Percentiles rank a stretch among this genome's conserved stretches.
Conservation (phyloP, 2,113 vertebrate species). For the Corythornis vintsioides region DNA sequence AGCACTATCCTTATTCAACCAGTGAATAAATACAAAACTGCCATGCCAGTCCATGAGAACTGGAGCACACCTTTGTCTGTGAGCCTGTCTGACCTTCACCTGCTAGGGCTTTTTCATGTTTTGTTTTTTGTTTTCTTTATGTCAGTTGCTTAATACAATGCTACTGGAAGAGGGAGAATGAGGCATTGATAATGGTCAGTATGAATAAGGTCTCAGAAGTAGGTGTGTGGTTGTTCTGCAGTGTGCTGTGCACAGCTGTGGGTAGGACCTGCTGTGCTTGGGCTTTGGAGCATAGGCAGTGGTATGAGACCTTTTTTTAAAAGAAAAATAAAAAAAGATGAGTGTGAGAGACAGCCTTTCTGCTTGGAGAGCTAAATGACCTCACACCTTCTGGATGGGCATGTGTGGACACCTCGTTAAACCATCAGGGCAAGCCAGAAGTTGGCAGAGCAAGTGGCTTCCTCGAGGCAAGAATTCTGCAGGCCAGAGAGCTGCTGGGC, state of each 20-base stretch:
- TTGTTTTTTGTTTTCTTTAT: background rate
- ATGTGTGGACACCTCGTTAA: background rate
- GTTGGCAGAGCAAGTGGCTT: background rate
- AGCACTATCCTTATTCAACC: background rate
- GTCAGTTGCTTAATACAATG: background rate
- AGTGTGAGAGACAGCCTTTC: background rate
- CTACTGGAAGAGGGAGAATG: background rate
- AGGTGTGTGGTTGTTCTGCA: background rate
- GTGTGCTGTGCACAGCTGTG: rapidly evolving
- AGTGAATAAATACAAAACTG: background rate
- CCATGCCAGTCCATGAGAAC: background rate
- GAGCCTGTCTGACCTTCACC: no score
- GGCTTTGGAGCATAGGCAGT: background rate
- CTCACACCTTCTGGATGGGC: background rate
- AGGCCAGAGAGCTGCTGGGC: background rate
- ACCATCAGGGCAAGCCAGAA: background rate
- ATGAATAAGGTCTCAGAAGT: background rate
- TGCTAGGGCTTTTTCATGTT: background rate
- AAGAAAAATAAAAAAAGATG: no score
- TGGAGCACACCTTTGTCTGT: rapidly evolving
- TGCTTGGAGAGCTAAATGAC: background rate
- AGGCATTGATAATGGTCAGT: rapidly evolving
- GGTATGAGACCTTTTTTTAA: background rate
- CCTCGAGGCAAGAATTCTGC: background rate
- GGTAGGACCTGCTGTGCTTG: rapidly evolving